These are phyloP conservation scores for Oryzias woworae DNA, from an alignment of 2,113 vertebrate genomes.

Conservation along the genomic window DNA sequence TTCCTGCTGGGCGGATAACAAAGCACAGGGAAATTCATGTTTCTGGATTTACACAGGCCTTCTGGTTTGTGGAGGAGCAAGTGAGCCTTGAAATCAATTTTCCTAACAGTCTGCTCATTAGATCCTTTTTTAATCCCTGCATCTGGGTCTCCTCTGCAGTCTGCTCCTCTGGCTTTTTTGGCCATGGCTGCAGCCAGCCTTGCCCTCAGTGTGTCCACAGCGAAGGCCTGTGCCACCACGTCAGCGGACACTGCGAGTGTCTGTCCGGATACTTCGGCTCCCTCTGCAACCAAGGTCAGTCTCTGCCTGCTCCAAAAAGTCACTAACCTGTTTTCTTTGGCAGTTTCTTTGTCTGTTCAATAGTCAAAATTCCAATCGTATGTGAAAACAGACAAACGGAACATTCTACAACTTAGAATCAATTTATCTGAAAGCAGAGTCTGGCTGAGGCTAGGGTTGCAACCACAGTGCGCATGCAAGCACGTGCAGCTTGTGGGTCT, in stretches of 20 bases:
- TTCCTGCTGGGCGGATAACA: slow-evolving; percentile 4
- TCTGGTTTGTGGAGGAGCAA: not conserved
- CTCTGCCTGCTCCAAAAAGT: not conserved
- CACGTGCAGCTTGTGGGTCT: no score
- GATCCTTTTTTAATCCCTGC: not conserved
- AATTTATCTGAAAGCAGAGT: no score
- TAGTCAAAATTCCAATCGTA: no score
- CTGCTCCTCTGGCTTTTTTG: slow-evolving; percentile 85
- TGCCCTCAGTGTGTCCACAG: slow-evolving; percentile 90
- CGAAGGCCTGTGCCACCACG: slow-evolving; percentile 84
- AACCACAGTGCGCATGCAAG: no score
- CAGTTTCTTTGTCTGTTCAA: no score
- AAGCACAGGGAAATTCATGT: not conserved
- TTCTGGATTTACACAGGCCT: not conserved
- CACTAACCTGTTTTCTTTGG: no score
- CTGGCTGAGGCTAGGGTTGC: no score
- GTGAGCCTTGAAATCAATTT: not conserved
- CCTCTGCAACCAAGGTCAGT: slow-evolving; percentile 90
- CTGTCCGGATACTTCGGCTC: slow-evolving; percentile 85
- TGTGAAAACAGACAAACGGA: no score
- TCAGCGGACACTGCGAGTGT: slow-evolving; percentile 87
- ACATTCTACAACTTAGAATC: no score
- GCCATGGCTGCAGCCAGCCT: slow-evolving; percentile 82
- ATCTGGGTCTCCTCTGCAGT: slow-evolving; percentile 67
- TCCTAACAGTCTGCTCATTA: not conserved